Evolutionary conservation across 2,113 vertebrate genomes (phyloP).

Genomic region (Epinephelus fuscoguttatus): DNA sequence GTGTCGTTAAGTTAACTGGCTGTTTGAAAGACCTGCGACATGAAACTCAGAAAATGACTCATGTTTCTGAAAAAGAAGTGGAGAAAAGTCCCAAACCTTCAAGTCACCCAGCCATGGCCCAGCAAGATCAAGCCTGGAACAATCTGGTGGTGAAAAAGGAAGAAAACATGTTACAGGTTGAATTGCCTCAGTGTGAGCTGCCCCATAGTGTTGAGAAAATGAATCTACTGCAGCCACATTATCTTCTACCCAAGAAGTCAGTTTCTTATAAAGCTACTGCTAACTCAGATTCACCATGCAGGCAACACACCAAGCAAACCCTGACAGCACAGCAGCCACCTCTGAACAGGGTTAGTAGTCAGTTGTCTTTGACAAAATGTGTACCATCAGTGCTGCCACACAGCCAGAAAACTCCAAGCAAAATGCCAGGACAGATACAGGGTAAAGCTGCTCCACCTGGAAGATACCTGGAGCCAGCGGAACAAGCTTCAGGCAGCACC

Average conservation of each 20-base stretch:
- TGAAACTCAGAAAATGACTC: slow-evolving; percentile 40
- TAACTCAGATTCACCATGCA: background rate
- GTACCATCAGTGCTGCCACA: background rate
- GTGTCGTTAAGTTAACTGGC: slow-evolving; percentile 52
- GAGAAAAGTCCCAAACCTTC: background rate
- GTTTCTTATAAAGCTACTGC: background rate
- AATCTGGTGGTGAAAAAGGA: background rate
- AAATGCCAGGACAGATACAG: slow-evolving; percentile 12
- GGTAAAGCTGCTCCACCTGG: background rate
- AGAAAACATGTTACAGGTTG: background rate
- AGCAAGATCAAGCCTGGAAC: background rate
- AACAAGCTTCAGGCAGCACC: background rate
- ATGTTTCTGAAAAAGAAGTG: slow-evolving; percentile 7
- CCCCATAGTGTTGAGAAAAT: background rate
- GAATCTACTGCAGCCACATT: background rate
- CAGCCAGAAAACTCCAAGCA: slow-evolving; percentile 35
- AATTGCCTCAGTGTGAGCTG: slow-evolving; percentile 1
- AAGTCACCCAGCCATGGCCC: background rate
- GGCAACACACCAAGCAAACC: background rate
- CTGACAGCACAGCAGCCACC: background rate
- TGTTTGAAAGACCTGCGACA: slow-evolving; percentile 62
- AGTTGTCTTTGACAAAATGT: slow-evolving; percentile 15
- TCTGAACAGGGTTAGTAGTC: slow-evolving; percentile 4
- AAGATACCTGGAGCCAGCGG: background rate
- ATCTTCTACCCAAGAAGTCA: slow-evolving; percentile 11